Percentiles rank a stretch among this genome's conserved stretches.
Conservation (phyloP, 2,888 invertebrate species). For the Microchrysa polita region DNA sequence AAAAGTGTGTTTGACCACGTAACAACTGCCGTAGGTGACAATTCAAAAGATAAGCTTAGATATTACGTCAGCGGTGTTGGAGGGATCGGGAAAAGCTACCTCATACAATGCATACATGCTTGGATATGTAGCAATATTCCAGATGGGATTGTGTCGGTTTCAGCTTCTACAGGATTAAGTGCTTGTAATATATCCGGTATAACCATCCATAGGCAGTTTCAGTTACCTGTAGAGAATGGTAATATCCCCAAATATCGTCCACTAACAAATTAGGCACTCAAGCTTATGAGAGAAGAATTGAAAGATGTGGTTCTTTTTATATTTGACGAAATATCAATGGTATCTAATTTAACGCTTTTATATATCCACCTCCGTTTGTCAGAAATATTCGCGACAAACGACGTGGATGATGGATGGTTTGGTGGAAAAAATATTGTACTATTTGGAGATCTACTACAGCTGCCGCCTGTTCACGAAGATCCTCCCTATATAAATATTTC, state of each 20-base stretch:
- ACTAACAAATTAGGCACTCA: background rate
- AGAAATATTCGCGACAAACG: background rate
- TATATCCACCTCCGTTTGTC: background rate
- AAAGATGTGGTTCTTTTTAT: background rate
- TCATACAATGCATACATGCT: background rate
- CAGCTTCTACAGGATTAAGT: background rate
- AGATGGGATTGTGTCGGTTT: background rate
- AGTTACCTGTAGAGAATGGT: background rate
- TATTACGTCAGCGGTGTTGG: background rate
- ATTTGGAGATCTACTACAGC: background rate
- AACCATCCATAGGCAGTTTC: background rate
- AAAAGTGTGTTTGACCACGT: background rate
- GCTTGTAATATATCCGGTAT: background rate
- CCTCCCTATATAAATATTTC: background rate
- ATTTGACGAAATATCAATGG: background rate
- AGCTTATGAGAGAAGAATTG: background rate
- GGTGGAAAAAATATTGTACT: background rate
- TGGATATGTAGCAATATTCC: background rate
- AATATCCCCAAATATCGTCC: background rate
- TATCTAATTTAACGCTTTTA: background rate
- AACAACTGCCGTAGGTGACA: background rate
- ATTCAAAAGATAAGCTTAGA: background rate
- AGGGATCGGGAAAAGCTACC: background rate
- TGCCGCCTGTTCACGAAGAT: background rate
- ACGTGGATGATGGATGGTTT: constrained; percentile 2